Conservation (phyloP, 2,797 vertebrate genomes). For the Muscicapa comitata region DNA sequence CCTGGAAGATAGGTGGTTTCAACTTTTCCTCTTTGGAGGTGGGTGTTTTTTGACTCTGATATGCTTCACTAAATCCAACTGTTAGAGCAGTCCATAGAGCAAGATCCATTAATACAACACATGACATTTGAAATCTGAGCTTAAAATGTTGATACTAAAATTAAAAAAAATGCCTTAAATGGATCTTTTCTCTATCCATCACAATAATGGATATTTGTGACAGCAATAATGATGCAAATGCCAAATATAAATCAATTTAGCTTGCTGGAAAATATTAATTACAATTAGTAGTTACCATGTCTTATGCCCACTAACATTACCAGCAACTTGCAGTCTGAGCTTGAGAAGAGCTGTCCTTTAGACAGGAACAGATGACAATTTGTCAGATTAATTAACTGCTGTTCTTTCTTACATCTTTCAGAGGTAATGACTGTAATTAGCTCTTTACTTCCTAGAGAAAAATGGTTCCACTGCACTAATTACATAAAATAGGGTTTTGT, state of each 20-base stretch:
- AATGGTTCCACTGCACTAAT: constrained; percentile 6
- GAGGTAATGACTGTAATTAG: constrained; percentile 48
- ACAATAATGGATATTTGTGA: not conserved
- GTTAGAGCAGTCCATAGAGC: not conserved
- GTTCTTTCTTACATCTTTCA: constrained; percentile 27
- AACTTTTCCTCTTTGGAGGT: not conserved
- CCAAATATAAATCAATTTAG: not conserved
- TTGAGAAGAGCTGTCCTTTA: not conserved
- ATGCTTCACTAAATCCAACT: not conserved
- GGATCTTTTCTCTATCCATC: not conserved
- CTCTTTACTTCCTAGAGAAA: constrained; percentile 23
- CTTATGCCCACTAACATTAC: not conserved
- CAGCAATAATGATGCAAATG: not conserved
- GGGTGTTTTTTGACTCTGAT: not conserved
- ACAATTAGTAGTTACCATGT: not conserved
- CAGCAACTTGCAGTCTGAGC: not conserved
- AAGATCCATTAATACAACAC: not conserved
- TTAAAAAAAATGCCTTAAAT: not conserved
- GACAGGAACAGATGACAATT: not conserved
- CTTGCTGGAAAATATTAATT: not conserved
- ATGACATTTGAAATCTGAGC: not conserved
- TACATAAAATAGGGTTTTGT: not conserved
- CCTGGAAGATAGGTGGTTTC: not conserved
- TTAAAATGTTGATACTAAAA: not conserved
- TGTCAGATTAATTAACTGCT: constrained; percentile 44